These are phyloP conservation scores for Lophius americanus DNA, from an alignment of 2,797 vertebrate genomes.

Conservation along the genomic window DNA sequence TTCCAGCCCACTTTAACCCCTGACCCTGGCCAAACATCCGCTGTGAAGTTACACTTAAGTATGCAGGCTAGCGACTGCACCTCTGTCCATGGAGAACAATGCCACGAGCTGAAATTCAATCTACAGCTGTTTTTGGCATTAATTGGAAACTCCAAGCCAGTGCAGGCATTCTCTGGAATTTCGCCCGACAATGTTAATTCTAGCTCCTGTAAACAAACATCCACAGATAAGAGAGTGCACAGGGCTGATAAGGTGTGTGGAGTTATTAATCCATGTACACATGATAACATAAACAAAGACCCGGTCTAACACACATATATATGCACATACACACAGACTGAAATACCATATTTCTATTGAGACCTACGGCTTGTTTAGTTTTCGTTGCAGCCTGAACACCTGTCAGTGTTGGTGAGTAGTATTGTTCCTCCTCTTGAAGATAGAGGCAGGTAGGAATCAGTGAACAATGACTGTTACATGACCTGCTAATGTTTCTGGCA, in stretches of 20 bases:
- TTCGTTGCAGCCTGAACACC: conserved; percentile 55
- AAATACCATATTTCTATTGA: conserved; percentile 32
- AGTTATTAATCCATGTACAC: conserved; percentile 13
- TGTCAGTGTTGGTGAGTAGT: conserved; percentile 53
- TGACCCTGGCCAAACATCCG: conserved; percentile 21
- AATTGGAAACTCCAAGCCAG: conserved; percentile 28
- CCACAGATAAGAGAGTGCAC: conserved; percentile 9
- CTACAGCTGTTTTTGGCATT: conserved; percentile 44
- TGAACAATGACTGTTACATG: conserved; percentile 86
- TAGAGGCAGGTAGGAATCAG: conserved; percentile 81
- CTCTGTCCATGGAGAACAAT: conserved; percentile 61
- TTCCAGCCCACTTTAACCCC: too few species aligned
- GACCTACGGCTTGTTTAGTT: conserved; percentile 62
- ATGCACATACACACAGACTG: not conserved
- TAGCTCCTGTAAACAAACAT: conserved; percentile 34
- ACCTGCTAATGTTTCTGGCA: conserved; percentile 84
- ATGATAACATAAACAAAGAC: conserved; percentile 9
- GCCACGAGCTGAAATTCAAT: conserved; percentile 58
- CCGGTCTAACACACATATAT: not conserved
- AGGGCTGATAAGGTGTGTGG: conserved; percentile 3
- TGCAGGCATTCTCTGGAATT: conserved; percentile 28
- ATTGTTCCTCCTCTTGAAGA: conserved; percentile 80
- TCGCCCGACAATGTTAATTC: conserved; percentile 23
- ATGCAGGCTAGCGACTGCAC: conserved; percentile 15
- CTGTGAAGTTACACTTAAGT: conserved; percentile 3